Evolutionary conservation across 2,797 vertebrate species (phyloP).

Genomic region (Trichosurus vulpecula): DNA sequence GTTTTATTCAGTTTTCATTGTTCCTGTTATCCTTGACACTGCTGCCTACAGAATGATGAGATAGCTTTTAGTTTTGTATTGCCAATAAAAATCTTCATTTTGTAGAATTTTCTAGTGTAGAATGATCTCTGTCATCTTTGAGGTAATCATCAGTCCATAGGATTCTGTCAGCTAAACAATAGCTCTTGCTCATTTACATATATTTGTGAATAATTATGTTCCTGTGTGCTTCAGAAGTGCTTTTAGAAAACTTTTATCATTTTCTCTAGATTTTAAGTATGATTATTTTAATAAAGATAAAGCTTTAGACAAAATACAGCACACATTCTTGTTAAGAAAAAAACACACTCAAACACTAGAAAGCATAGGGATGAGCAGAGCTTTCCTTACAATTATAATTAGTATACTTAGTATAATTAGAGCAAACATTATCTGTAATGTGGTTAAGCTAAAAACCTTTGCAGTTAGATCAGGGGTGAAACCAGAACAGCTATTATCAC

Average conservation of each 20-base stretch:
- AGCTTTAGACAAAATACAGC: neutral
- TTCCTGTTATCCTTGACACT: constrained; percentile 19
- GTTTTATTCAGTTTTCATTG: constrained; percentile 42
- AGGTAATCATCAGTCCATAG: neutral
- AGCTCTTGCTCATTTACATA: neutral
- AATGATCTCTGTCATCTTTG: neutral
- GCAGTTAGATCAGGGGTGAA: neutral
- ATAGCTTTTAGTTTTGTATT: constrained; percentile 2
- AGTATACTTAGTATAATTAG: neutral
- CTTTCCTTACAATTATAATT: neutral
- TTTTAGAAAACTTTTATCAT: neutral
- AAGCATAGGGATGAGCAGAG: neutral
- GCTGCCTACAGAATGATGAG: neutral
- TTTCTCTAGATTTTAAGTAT: neutral
- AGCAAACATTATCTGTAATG: neutral
- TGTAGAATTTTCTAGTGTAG: neutral
- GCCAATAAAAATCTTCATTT: neutral
- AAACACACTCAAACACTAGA: neutral
- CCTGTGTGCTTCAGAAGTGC: neutral
- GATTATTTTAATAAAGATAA: neutral
- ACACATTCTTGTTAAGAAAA: neutral
- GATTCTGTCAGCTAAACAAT: neutral
- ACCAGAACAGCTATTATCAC: neutral
- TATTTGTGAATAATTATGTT: neutral
- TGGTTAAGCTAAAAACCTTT: neutral